Conservation (phyloP, 2,113 vertebrate species). For the Spea bombifrons region DNA sequence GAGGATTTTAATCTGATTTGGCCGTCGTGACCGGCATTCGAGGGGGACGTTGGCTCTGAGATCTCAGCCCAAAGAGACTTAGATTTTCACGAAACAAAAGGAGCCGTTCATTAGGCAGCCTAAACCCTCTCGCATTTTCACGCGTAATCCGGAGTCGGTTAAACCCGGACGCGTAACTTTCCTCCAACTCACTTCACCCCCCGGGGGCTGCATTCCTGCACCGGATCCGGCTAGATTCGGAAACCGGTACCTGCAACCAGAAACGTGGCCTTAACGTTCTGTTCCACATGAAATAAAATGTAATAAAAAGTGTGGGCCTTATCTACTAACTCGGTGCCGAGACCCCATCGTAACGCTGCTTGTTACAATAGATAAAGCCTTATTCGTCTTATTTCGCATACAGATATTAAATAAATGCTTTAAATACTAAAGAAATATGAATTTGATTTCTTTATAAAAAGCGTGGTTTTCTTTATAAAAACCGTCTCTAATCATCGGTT, state of each 20-base stretch:
- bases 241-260: background rate
- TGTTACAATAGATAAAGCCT: too few relatives aligned
- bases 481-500: too few relatives aligned
- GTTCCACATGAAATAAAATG: background rate
- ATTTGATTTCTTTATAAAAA: too few relatives aligned
- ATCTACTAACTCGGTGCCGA: too few relatives aligned
- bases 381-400: too few relatives aligned
- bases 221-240: constrained; percentile 12
- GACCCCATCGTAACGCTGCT: too few relatives aligned
- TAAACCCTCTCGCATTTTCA: constrained; percentile 39
- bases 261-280: background rate
- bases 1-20: constrained; percentile 28
- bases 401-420: too few relatives aligned
- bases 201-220: constrained; percentile 11
- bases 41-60: background rate
- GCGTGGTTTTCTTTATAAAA: too few relatives aligned
- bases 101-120: constrained; percentile 14
- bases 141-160: constrained; percentile 14
- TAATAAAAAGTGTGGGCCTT: too few relatives aligned
- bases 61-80: background rate
- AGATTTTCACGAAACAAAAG: constrained; percentile 2
- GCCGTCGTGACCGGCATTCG: background rate
- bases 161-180: constrained; percentile 24
- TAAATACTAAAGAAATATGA: too few relatives aligned
- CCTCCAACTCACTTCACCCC: background rate